Evolutionary conservation across 2,797 vertebrate genomes (phyloP), one percentile per base, ranked within the genome.

Genomic region (Sebastes elongatus): DNA sequence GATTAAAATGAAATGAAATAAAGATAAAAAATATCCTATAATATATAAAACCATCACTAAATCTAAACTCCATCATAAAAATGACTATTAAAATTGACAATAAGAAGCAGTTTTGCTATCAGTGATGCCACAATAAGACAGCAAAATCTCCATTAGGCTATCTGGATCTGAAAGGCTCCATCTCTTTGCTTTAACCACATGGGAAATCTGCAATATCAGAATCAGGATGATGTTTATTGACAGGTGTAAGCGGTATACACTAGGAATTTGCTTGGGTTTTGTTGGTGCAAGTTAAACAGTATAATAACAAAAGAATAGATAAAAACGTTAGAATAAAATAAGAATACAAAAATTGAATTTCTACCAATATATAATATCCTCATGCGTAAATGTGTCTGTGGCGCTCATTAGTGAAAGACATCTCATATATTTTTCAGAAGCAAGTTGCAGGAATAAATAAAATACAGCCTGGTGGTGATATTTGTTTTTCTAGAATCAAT

Each of bases 371-470:
- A 11, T 11, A 35, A n/a, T 49, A 25, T 2, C 42, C 18, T 7
- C 13, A 46, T 52, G 25, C n/a, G 18, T 8, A 42, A 35, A 35
- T 23, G 10, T 42, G 20, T 53, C 16, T 59, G 32, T 25, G 4
- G 4, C 13, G 4, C 3, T 59, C 28, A 28, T 56, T 6, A 13
- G 5, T 53, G 16, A 66, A n/a, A 22, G 6, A 62, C 27, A 4
- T 27, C 4, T 7, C 2, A 5, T 67, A 38, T 66, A 2, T 20
- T 14, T 49, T 49, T 23, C 2, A 25, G 8, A 8, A 14, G 4
- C 5, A 32, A 9, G 1, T 33, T 27, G 2, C 10, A n/a, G 3
- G 4, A 20, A 13, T 35, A 27, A 1, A n/a, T 6, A 22, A 0
- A 4, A 10, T 6, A 10, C 1, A 1, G 6, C 3, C 32, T 38